These are phyloP conservation scores for Tenualosa thibaudeaui DNA, from an alignment of 2,797 vertebrate species.

Conservation along the genomic window DNA sequence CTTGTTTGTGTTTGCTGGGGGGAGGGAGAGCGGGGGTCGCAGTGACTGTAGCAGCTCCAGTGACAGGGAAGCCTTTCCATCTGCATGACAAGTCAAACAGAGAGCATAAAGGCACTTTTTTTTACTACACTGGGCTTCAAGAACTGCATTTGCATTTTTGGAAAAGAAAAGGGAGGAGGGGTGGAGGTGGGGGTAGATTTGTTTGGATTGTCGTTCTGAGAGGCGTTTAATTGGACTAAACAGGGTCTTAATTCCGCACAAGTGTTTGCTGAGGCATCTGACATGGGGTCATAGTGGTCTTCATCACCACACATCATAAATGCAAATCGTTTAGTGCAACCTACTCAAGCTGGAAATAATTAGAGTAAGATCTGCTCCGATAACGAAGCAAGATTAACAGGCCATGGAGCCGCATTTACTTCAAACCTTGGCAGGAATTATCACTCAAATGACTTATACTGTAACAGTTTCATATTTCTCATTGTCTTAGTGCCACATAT, in stretches of 20 bases:
- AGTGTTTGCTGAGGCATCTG: slow-evolving; percentile 17
- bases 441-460: background rate
- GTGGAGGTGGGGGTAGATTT: background rate
- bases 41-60: background rate
- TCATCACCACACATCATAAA: slow-evolving; percentile 4
- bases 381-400: background rate
- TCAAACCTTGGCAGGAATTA: background rate
- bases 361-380: background rate
- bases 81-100: slow-evolving; percentile 56
- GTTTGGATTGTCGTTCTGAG: slow-evolving; percentile 32
- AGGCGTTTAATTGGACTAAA: slow-evolving; percentile 39
- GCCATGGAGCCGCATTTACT: background rate
- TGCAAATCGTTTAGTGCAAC: background rate
- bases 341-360: slow-evolving; percentile 11
- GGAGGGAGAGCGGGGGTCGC: slow-evolving; percentile 41
- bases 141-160: slow-evolving; percentile 48
- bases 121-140: slow-evolving; percentile 28
- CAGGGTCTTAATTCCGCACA: background rate
- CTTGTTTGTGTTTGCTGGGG: slow-evolving; percentile 66
- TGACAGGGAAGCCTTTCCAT: slow-evolving; percentile 26
- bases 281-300: background rate
- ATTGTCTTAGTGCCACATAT: background rate
- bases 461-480: background rate
- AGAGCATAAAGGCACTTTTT: slow-evolving; percentile 57
- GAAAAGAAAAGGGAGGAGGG: slow-evolving; percentile 29